Evolutionary conservation across 2,113 vertebrate genomes (phyloP).

Genomic region (Piaya cayana): DNA sequence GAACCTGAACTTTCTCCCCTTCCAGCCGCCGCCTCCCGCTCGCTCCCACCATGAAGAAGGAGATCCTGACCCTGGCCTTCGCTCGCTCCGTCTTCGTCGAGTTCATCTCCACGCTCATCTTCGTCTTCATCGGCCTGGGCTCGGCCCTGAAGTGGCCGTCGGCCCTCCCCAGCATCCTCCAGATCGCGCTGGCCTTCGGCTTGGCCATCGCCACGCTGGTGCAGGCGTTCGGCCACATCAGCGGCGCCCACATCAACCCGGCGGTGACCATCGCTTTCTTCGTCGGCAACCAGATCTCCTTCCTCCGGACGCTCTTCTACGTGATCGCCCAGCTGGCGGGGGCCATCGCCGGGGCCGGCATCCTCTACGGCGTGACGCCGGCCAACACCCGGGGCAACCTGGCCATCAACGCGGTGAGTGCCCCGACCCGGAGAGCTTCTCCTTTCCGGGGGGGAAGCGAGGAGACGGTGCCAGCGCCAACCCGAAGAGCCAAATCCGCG

Average conservation of each 20-base stretch:
- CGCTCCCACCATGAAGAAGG: constrained; percentile 74
- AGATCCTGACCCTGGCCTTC: constrained; percentile 78
- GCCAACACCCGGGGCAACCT: constrained; percentile 73
- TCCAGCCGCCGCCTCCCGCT: background rate
- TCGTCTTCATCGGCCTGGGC: constrained; percentile 81
- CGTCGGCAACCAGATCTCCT: constrained; percentile 80
- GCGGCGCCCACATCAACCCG: constrained; percentile 81
- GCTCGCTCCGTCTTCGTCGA: constrained; percentile 76
- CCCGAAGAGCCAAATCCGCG: rapidly evolving
- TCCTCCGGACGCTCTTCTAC: constrained; percentile 75
- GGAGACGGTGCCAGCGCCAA: rapidly evolving
- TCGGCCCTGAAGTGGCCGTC: constrained; percentile 81
- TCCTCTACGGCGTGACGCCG: constrained; percentile 75
- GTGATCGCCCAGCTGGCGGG: constrained; percentile 78
- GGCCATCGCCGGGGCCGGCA: constrained; percentile 77
- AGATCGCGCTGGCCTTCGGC: constrained; percentile 81
- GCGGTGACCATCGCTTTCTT: constrained; percentile 81
- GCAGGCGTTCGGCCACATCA: constrained; percentile 79
- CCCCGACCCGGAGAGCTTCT: background rate
- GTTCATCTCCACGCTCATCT: constrained; percentile 82
- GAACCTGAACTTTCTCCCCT: background rate
- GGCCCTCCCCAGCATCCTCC: constrained; percentile 74
- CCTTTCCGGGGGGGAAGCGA: rapidly evolving
- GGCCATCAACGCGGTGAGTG: constrained; percentile 79
- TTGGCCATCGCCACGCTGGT: constrained; percentile 79